Percentiles rank a stretch among this genome's conserved stretches.
Evolutionary conservation across 2,797 vertebrate species (phyloP).

Genomic region (Tragopan temminckii): DNA sequence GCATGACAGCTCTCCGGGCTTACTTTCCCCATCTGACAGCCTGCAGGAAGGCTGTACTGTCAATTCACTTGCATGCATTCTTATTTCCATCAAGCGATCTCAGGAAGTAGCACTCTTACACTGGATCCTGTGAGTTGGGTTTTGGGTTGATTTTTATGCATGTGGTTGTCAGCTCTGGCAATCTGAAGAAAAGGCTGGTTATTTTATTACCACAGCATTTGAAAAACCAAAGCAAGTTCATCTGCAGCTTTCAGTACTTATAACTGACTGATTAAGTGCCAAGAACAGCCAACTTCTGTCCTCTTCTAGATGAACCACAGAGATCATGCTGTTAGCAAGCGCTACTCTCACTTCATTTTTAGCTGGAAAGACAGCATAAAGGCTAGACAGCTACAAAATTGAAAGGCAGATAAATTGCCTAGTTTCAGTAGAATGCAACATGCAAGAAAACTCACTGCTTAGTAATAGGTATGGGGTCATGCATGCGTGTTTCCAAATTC

Average conservation of each 20-base stretch:
- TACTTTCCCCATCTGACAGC: background rate
- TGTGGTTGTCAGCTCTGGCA: background rate
- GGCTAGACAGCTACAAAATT: background rate
- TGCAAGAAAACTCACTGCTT: constrained; percentile 17
- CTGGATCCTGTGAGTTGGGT: background rate
- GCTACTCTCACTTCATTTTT: background rate
- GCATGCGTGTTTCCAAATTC: background rate
- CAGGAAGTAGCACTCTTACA: background rate
- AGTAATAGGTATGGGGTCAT: background rate
- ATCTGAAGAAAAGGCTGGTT: background rate
- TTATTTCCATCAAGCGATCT: background rate
- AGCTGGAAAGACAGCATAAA: background rate
- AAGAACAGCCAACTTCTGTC: background rate
- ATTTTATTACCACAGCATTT: background rate
- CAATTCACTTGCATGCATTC: background rate
- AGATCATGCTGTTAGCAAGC: background rate
- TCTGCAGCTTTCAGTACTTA: background rate
- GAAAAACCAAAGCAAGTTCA: background rate
- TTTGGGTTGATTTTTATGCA: background rate
- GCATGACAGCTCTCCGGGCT: fast-evolving
- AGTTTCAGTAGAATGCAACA: constrained; percentile 6
- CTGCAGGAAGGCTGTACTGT: no score
- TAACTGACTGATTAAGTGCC: background rate
- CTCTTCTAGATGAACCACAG: background rate
- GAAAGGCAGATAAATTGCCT: background rate